These are phyloP conservation scores for Uloborus diversus DNA, from an alignment of 1,140 invertebrate species.

Conservation along the genomic window DNA sequence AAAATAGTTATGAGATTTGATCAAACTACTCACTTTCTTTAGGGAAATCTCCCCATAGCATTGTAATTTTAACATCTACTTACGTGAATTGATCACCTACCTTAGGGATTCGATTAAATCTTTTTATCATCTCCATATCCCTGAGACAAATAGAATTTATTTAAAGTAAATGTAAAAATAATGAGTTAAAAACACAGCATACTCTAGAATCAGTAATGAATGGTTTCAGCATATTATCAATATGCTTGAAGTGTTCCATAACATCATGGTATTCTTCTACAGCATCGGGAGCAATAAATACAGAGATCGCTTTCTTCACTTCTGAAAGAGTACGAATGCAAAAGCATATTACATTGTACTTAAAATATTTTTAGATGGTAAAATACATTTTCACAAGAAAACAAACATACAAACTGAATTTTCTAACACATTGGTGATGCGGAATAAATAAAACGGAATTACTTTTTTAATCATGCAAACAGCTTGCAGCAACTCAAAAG, in stretches of 20 bases:
- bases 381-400: not conserved
- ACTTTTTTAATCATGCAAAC: not conserved
- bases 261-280: conserved; percentile 27
- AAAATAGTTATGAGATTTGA: too few relatives aligned
- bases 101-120: too few relatives aligned
- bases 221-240: conserved; percentile 64
- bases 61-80: too few relatives aligned
- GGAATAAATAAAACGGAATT: not conserved
- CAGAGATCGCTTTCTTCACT: not conserved
- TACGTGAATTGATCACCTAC: too few relatives aligned
- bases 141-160: too few relatives aligned
- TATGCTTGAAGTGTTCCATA: conserved; percentile 27
- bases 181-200: not conserved
- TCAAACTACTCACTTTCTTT: too few relatives aligned
- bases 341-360: not conserved
- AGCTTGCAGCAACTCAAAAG: too few relatives aligned
- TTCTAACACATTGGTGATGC: not conserved
- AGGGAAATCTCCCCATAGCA: too few relatives aligned
- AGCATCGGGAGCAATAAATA: conserved; percentile 29
- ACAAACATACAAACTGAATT: not conserved
- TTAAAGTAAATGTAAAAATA: too few relatives aligned
- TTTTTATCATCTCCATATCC: too few relatives aligned
- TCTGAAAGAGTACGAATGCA: not conserved
- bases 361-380: not conserved
- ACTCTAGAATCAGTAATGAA: conserved; percentile 24